Evolutionary conservation across 2,113 vertebrate genomes (phyloP).

Genomic region (Aldabrachelys gigantea): DNA sequence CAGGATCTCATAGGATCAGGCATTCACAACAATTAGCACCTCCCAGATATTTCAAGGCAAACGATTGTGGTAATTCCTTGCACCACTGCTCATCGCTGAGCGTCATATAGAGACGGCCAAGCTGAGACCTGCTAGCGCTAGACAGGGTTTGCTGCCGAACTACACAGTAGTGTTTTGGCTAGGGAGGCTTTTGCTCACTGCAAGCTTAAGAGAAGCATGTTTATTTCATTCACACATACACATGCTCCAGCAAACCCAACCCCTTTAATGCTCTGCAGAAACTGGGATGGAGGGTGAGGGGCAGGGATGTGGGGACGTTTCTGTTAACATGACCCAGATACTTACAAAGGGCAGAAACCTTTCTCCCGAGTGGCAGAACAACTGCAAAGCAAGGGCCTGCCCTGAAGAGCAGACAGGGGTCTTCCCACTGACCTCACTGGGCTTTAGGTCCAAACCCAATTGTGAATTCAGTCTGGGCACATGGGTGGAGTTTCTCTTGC

Average conservation of each 20-base stretch:
- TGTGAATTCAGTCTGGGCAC: neutral
- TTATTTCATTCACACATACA: neutral
- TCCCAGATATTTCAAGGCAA: neutral
- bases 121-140: neutral
- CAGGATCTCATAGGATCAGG: neutral
- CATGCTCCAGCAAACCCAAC: neutral
- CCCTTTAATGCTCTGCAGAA: neutral
- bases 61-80: neutral
- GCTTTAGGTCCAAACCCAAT: neutral
- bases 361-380: neutral
- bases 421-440: fast-evolving
- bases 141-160: neutral
- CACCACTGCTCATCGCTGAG: neutral
- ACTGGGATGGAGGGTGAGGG: neutral
- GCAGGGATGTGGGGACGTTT: neutral
- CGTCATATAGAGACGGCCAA: neutral
- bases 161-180: neutral
- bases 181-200: neutral
- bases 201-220: neutral
- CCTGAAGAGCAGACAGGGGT: neutral
- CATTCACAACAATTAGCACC: neutral
- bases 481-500: neutral
- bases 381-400: neutral
- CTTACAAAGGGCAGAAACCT: neutral
- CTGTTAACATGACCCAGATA: neutral